Conservation (phyloP, 2,797 vertebrate species). For the Eptatretus atami region DNA sequence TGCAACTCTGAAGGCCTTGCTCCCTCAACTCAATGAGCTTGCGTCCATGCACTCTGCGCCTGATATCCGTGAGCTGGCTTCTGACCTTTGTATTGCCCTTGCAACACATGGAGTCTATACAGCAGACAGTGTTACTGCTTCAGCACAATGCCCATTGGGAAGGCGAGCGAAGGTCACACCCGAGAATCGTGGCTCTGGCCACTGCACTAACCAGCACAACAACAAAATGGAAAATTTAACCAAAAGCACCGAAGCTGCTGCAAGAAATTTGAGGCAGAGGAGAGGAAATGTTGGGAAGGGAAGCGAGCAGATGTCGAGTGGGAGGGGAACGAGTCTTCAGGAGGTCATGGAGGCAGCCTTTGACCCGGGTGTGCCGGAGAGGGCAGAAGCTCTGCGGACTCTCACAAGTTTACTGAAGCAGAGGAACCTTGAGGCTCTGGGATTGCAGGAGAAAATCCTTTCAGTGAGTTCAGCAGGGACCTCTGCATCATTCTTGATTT, state of each 20-base stretch:
- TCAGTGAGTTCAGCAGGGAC: slow-evolving; percentile 16
- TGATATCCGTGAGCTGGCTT: slow-evolving; percentile 36
- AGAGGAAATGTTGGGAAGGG: neutral
- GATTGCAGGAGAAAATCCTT: slow-evolving; percentile 28
- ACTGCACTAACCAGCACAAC: too few species aligned
- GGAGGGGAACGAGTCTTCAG: slow-evolving; percentile 10
- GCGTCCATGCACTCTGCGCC: slow-evolving; percentile 27
- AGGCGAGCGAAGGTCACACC: slow-evolving; percentile 7
- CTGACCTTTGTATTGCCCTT: slow-evolving; percentile 32
- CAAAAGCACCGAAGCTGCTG: neutral
- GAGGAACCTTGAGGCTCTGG: slow-evolving; percentile 15
- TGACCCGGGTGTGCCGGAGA: slow-evolving; percentile 30
- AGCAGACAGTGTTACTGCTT: slow-evolving; percentile 11
- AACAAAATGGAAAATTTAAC: neutral
- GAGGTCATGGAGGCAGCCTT: slow-evolving; percentile 29
- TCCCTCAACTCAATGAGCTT: slow-evolving; percentile 27
- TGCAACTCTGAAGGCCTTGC: slow-evolving; percentile 21
- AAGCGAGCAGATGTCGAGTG: neutral
- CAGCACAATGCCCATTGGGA: slow-evolving; percentile 11
- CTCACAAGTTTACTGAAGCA: slow-evolving; percentile 21
- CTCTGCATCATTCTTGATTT: too few species aligned
- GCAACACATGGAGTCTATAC: slow-evolving; percentile 36
- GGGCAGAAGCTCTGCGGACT: slow-evolving; percentile 30
- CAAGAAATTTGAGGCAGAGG: neutral
- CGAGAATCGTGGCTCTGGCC: too few species aligned